These are phyloP conservation scores for Ceyx margarethae DNA, from an alignment of 2,113 vertebrate species.

Conservation along the genomic window DNA sequence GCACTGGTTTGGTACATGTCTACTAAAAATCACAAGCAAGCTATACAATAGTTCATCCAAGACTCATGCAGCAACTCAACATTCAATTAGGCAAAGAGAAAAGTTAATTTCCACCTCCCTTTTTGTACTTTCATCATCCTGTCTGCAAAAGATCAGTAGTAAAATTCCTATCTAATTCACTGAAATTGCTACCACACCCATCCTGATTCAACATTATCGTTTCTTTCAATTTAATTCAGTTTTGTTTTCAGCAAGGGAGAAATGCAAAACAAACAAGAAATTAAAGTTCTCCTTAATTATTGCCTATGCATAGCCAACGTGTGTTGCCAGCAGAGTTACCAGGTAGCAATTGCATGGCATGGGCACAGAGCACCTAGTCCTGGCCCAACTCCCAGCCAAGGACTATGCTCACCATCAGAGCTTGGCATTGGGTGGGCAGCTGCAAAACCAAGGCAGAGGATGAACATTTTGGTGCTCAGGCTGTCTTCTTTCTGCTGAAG, in stretches of 20 bases:
- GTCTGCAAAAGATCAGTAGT: background rate
- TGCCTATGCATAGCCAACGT: rapidly evolving
- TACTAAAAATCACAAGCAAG: background rate
- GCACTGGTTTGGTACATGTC: background rate
- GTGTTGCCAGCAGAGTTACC: background rate
- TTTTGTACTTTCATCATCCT: background rate
- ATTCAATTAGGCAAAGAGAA: background rate
- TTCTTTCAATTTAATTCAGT: background rate
- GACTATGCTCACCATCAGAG: background rate
- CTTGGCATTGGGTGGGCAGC: rapidly evolving
- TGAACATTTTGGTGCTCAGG: background rate
- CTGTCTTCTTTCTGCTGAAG: background rate
- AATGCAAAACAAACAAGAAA: background rate
- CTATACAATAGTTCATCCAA: background rate
- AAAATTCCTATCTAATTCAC: background rate
- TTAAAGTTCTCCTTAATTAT: background rate
- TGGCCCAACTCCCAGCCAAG: background rate
- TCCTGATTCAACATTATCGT: background rate
- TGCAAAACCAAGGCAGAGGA: background rate
- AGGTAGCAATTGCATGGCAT: rapidly evolving
- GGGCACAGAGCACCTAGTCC: background rate
- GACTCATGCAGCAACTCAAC: background rate
- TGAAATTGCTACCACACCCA: background rate
- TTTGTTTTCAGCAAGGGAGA: background rate
- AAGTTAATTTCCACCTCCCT: background rate